Evolutionary conservation across 30 jellyfish, hydroid and myxozoan genomes (phyloP).

Genomic region (Hydra vulgaris): DNA sequence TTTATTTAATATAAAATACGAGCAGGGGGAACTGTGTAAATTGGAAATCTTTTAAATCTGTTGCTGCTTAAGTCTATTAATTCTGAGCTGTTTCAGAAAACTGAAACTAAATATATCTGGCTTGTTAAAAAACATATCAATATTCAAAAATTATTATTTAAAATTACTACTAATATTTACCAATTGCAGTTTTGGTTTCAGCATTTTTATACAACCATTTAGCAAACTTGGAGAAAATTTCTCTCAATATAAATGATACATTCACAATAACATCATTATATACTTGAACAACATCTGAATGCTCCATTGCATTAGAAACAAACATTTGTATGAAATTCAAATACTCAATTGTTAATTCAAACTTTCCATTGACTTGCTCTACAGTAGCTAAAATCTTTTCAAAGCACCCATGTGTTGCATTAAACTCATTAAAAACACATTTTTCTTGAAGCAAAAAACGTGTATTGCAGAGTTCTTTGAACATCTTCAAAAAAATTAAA

Average conservation of each 20-base stretch:
- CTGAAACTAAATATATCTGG: too few species aligned
- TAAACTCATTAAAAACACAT: neutral
- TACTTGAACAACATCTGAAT: neutral
- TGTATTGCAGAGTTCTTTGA: neutral
- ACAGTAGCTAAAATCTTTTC: conserved; percentile 14
- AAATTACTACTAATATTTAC: conserved; percentile 5
- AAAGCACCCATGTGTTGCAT: neutral
- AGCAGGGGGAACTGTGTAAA: too few species aligned
- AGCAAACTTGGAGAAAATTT: conserved; percentile 32
- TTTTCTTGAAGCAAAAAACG: neutral
- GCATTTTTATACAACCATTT: conserved; percentile 27
- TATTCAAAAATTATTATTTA: too few species aligned
- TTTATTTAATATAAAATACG: too few species aligned
- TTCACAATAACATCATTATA: conserved; percentile 15
- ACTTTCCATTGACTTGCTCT: conserved; percentile 26
- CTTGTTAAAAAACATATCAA: too few species aligned
- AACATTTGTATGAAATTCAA: conserved; percentile 7
- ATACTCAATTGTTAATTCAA: conserved; percentile 38
- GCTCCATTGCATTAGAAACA: neutral
- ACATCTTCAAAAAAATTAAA: neutral
- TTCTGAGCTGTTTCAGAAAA: too few species aligned
- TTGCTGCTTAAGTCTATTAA: too few species aligned
- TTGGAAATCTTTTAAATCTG: too few species aligned
- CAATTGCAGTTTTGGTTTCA: conserved; percentile 34
- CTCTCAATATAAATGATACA: conserved; percentile 24